A percentile compares a stretch with the other conserved stretches of the same genome.
phyloP scores from a whole-genome alignment of 64 coral and sea anemone genomes.

The Montipora sp. region DNA sequence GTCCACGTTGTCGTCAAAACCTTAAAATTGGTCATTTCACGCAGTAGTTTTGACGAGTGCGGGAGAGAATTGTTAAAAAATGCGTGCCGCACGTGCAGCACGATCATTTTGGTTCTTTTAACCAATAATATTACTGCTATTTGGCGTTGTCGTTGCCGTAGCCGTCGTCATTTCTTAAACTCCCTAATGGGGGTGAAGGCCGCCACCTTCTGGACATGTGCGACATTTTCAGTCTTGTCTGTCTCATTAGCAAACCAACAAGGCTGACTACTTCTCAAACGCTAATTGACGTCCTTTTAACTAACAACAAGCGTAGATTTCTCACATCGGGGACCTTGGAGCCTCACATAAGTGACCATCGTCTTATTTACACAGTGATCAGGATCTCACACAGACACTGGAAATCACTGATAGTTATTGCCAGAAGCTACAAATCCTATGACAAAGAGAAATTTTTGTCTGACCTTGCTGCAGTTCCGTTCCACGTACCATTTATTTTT shows the following conservation, averaged over 20 bases:
- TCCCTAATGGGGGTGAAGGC: neutral
- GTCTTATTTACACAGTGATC: constrained; percentile 44
- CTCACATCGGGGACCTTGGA: constrained; percentile 40
- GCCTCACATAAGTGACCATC: constrained; percentile 49
- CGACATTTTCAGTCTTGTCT: too few species aligned
- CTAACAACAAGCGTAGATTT: constrained; percentile 25
- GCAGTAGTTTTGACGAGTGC: too few species aligned
- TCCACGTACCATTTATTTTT: neutral
- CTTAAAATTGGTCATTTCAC: too few species aligned
- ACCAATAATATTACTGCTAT: too few species aligned
- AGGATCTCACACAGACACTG: neutral
- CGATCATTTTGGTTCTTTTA: too few species aligned
- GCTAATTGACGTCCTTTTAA: constrained; percentile 57
- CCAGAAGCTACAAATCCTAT: neutral
- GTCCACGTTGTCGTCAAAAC: too few species aligned
- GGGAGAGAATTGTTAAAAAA: too few species aligned
- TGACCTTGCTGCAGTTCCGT: neutral
- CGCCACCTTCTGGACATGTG: too few species aligned
- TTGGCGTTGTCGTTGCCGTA: too few species aligned
- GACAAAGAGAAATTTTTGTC: neutral
- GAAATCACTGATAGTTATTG: neutral
- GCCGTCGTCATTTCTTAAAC: too few species aligned
- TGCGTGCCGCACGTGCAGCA: too few species aligned
- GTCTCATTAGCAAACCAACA: too few species aligned
- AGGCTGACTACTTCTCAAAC: neutral